phyloP scores from a whole-genome alignment of 2,113 vertebrate genomes.

The Genyomyrus donnyi region DNA sequence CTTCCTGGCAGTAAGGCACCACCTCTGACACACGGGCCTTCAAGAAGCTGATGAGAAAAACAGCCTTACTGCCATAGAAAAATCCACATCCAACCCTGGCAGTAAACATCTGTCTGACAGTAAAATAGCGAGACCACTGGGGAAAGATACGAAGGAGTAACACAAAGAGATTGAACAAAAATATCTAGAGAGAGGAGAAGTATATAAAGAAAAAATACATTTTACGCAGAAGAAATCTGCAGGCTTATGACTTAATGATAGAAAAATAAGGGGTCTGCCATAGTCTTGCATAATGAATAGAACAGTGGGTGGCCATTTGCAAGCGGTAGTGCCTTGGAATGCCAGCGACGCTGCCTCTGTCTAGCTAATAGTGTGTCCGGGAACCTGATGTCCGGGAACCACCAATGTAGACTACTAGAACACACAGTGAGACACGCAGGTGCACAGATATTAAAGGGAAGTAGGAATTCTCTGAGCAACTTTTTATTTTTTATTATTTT shows the following conservation, averaged over 20 bases:
- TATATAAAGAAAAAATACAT: background rate
- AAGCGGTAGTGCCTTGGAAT: background rate
- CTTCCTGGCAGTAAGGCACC: background rate
- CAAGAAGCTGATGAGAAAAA: conserved; percentile 10
- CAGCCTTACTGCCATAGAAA: background rate
- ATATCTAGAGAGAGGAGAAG: background rate
- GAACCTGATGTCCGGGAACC: background rate
- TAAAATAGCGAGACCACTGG: background rate
- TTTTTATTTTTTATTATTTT: background rate
- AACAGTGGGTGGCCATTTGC: background rate
- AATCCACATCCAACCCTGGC: background rate
- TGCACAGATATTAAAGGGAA: background rate
- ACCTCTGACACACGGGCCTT: background rate
- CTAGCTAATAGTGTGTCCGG: background rate
- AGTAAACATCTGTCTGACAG: background rate
- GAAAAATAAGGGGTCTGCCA: background rate
- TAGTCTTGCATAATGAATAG: conserved; percentile 5
- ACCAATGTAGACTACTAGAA: background rate
- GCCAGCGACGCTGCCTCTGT: background rate
- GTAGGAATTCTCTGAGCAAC: background rate
- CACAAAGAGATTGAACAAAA: background rate
- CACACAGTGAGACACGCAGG: background rate
- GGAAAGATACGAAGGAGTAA: background rate
- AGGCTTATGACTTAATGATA: background rate
- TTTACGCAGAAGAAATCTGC: background rate